These are phyloP conservation scores for Heterocephalus glaber DNA, from an alignment of 2,113 vertebrate species.

Conservation along the genomic window DNA sequence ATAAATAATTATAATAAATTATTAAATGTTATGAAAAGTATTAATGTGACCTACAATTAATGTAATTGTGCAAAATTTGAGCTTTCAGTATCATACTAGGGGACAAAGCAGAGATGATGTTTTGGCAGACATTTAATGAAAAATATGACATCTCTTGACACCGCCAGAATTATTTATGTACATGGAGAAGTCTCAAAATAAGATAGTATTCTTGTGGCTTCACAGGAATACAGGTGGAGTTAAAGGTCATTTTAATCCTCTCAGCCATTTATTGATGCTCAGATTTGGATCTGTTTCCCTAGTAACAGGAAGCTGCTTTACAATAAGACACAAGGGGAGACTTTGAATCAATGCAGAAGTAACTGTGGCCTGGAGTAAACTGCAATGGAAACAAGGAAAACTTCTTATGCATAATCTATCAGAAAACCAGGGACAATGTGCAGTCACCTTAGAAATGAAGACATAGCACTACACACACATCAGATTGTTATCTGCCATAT, in stretches of 20 bases:
- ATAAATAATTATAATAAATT: too few species aligned
- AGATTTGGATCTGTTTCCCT: constrained; percentile 59
- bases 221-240: constrained; percentile 4
- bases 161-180: constrained; percentile 53
- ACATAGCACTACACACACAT: background rate
- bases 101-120: constrained; percentile 53
- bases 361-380: background rate
- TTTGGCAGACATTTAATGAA: constrained; percentile 61
- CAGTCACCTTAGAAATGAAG: background rate
- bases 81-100: constrained; percentile 64
- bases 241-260: constrained; percentile 58
- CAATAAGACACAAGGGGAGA: constrained; percentile 47
- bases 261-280: background rate
- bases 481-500: background rate
- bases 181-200: background rate
- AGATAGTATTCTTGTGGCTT: constrained; percentile 46
- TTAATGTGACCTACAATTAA: constrained; percentile 69
- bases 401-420: background rate
- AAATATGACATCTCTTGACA: constrained; percentile 70
- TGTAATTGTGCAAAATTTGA: constrained; percentile 46
- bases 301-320: constrained; percentile 65
- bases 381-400: background rate
- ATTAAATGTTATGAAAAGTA: constrained; percentile 60
- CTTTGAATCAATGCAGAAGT: constrained; percentile 51
- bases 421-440: background rate